These are phyloP conservation scores for Orchesella cincta DNA, from an alignment of 1,140 invertebrate species.

Conservation along the genomic window DNA sequence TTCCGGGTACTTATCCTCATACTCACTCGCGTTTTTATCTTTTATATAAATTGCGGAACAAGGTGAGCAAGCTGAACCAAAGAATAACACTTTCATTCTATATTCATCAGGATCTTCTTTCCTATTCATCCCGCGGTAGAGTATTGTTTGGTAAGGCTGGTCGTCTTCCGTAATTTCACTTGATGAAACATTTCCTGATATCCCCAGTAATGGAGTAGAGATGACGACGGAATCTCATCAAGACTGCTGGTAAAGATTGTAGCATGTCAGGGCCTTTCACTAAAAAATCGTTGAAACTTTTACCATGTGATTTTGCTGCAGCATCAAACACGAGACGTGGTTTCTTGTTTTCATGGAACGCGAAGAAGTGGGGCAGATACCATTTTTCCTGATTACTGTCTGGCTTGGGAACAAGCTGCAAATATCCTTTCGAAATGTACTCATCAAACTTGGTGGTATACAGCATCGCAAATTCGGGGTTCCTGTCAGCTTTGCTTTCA, in stretches of 20 bases:
- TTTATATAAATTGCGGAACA: constrained; percentile 30
- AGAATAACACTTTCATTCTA: constrained; percentile 37
- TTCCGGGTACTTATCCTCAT: constrained; percentile 22
- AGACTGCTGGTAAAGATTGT: constrained; percentile 46
- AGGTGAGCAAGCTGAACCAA: constrained; percentile 45
- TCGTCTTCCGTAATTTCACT: not conserved
- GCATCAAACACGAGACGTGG: constrained; percentile 32
- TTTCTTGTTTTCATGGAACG: not conserved
- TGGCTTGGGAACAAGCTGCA: not conserved
- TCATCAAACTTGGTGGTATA: constrained; percentile 29
- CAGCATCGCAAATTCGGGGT: constrained; percentile 13
- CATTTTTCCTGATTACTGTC: not conserved
- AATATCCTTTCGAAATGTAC: constrained; percentile 32
- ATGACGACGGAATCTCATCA: not conserved
- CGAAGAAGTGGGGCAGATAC: constrained; percentile 14
- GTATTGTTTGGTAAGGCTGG: too few relatives aligned
- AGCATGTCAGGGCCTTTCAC: constrained; percentile 50
- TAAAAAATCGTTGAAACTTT: constrained; percentile 49
- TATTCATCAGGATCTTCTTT: constrained; percentile 21
- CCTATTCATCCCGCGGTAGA: constrained; percentile 34
- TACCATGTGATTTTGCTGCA: constrained; percentile 34
- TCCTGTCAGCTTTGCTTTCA: constrained; percentile 27
- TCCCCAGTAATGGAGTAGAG: not conserved
- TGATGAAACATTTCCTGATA: constrained; percentile 5
- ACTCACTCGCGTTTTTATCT: constrained; percentile 35